phyloP scores from a whole-genome alignment of 2,797 vertebrate genomes.

The Tapera naevia region DNA sequence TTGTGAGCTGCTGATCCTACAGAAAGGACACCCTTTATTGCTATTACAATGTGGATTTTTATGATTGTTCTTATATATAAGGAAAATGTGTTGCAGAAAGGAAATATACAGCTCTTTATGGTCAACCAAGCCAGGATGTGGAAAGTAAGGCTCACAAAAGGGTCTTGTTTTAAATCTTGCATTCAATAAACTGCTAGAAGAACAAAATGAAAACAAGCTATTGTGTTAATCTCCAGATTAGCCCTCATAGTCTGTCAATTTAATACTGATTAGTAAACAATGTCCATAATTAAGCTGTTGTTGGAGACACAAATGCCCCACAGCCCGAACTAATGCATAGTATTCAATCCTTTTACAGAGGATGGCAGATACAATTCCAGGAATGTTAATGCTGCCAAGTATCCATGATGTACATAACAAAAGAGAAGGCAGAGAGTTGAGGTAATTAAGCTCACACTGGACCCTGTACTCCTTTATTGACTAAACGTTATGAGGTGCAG shows the following conservation, averaged over 20 bases:
- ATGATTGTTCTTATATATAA: not conserved
- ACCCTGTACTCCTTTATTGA: constrained; percentile 72
- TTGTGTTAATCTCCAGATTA: constrained; percentile 81
- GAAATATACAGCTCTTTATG: not conserved
- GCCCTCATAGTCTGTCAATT: constrained; percentile 74
- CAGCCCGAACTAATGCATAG: constrained; percentile 76
- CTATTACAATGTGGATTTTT: not conserved
- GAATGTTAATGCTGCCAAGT: constrained; percentile 83
- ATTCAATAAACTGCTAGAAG: constrained; percentile 71
- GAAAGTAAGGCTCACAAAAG: constrained; percentile 71
- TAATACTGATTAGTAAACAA: constrained; percentile 83
- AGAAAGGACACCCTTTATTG: not conserved
- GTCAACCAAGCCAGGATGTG: not conserved
- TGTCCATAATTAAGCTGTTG: constrained; percentile 81
- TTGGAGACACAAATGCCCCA: constrained; percentile 77
- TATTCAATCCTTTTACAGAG: constrained; percentile 79
- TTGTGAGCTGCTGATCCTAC: constrained; percentile 15
- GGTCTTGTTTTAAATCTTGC: constrained; percentile 76
- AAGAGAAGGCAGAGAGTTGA: constrained; percentile 65
- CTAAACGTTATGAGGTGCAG: constrained; percentile 66
- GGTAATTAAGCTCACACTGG: constrained; percentile 73
- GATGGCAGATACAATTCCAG: constrained; percentile 77
- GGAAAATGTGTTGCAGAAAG: not conserved
- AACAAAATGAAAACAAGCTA: constrained; percentile 78
- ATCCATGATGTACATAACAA: constrained; percentile 74